Base-by-base conservation (phyloP, 2,113 vertebrate species). In the Lasiurus borealis region DNA sequence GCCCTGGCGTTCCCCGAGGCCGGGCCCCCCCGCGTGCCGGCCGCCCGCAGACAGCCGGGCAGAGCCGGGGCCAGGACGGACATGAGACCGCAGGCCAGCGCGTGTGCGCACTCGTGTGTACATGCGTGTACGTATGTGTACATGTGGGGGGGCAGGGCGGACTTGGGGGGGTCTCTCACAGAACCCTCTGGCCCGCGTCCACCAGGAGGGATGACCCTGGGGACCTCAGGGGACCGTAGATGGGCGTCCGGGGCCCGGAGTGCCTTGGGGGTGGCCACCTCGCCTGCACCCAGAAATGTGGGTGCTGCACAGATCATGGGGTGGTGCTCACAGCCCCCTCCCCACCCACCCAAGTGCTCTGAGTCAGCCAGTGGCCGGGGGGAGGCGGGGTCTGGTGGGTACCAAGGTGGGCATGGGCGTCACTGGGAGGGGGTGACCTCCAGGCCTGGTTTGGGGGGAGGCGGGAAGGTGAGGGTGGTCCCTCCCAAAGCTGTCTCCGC, bases 181-280 rank as follows among this genome's bases (percentile, higher is more conserved):
- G n/a, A n/a, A n/a, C n/a, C n/a, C n/a, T n/a, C n/a, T n/a, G n/a
- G n/a, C n/a, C n/a, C n/a, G n/a, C n/a, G n/a, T n/a, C n/a, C n/a
- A n/a, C n/a, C n/a, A 52, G 66, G 75, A 94, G 84, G 83, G 59
- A 46, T 25, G 66, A 93, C 92, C 83, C 84, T 69, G 48, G 75
- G n/a, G 87, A 91, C 66, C 76, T 93, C 50, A 31, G 80, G 77
- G 82, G 95, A 90, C 88, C 54, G 0, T 31, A 16, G 57, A 48
- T 66, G 72, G 92, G 84, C 72, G 89, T 77, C 59, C 62, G 59
- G 87, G 96, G 94, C 82, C 94, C 95, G 85, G 92, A 95, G 96
- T 97, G 97, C 97, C 97, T 97, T 97, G 97, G 96, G 46, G 76
- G 62, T 83, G 54, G 77, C 40, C 90, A 44, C 78, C 57, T 59